A percentile compares a stretch with the other conserved stretches of the same genome.
Conservation (phyloP, 2,797 vertebrate species). For the Heteromormyrus szaboi region DNA sequence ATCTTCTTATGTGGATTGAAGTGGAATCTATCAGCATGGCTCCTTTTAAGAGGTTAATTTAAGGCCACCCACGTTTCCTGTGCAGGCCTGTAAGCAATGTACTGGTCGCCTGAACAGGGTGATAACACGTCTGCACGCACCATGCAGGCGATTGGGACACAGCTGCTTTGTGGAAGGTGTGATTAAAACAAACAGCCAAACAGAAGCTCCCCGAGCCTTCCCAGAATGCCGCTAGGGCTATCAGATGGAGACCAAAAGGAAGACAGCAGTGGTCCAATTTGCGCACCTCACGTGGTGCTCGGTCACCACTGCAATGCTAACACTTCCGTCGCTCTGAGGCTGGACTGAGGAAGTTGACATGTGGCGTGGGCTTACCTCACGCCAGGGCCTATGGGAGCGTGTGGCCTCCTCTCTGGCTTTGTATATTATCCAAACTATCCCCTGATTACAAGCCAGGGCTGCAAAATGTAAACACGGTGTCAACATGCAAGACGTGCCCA, state of each 20-base stretch:
- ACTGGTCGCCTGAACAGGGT: slow-evolving; percentile 21
- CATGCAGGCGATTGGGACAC: slow-evolving; percentile 25
- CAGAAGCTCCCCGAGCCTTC: slow-evolving; percentile 14
- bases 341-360: neutral
- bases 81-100: slow-evolving; percentile 21
- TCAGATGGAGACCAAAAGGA: neutral
- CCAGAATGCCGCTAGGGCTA: neutral
- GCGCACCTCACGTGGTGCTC: neutral
- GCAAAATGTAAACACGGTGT: slow-evolving; percentile 53
- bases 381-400: slow-evolving; percentile 23
- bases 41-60: slow-evolving; percentile 17
- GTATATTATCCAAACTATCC: slow-evolving; percentile 39
- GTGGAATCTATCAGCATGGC: neutral
- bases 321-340: neutral
- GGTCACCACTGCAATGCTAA: slow-evolving; percentile 12
- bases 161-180: slow-evolving; percentile 34
- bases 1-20: slow-evolving; percentile 3
- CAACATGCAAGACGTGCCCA: slow-evolving; percentile 38
- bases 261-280: neutral
- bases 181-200: slow-evolving; percentile 38
- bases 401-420: slow-evolving; percentile 42
- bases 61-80: slow-evolving; percentile 31
- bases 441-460: slow-evolving; percentile 51
- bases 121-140: slow-evolving; percentile 28
- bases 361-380: neutral